Conservation (phyloP, 2,888 invertebrate species). For the Drosophila ochracea region DNA sequence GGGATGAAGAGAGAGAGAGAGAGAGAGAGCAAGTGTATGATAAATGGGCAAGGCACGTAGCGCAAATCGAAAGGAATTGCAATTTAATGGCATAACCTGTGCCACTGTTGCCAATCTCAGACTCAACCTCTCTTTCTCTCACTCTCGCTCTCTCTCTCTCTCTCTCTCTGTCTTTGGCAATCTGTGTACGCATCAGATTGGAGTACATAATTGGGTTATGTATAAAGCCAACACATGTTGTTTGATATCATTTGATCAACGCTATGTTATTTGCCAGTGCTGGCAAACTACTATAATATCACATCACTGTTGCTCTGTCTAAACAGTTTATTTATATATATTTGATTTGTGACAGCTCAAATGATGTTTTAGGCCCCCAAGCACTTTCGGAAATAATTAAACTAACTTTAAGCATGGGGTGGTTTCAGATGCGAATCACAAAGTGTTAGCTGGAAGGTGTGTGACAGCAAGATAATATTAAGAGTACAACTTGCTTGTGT, state of each 20-base stretch:
- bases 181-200: slow-evolving; percentile 32
- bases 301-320: background rate
- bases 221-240: slow-evolving; percentile 22
- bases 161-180: background rate
- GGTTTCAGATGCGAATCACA: background rate
- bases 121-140: background rate
- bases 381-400: background rate
- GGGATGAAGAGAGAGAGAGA: background rate
- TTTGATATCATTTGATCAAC: slow-evolving; percentile 41
- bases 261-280: slow-evolving; percentile 7
- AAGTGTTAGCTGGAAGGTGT: background rate
- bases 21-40: slow-evolving; percentile 27
- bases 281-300: background rate
- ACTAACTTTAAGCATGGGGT: background rate
- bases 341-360: background rate
- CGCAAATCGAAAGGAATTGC: slow-evolving; percentile 77
- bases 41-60: slow-evolving; percentile 64
- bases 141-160: background rate
- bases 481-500: background rate
- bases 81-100: slow-evolving; percentile 72
- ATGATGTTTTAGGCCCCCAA: background rate
- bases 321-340: background rate
- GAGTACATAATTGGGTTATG: slow-evolving; percentile 47
- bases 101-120: slow-evolving; percentile 40
- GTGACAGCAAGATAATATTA: background rate